A percentile compares a stretch with the other conserved stretches of the same genome.
These are phyloP conservation scores for Acleris cristana DNA, from an alignment of 2,888 invertebrate species.

Conservation along the genomic window DNA sequence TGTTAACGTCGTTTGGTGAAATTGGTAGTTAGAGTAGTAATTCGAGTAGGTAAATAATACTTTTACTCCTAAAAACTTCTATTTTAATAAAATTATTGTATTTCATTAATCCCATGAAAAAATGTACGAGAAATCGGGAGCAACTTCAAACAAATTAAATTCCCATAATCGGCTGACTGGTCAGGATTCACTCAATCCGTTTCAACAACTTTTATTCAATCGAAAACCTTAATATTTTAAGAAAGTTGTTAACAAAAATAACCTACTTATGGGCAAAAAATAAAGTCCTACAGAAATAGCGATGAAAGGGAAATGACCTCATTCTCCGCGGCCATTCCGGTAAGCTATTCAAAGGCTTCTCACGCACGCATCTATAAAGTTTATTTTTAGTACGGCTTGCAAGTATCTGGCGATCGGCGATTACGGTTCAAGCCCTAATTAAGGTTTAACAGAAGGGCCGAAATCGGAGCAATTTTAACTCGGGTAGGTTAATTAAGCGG, in stretches of 20 bases:
- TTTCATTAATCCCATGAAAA: too few species aligned
- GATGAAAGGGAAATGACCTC: constrained; percentile 77
- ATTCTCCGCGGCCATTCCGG: constrained; percentile 58
- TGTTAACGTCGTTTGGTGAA: too few species aligned
- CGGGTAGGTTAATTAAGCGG: constrained; percentile 58
- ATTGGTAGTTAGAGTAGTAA: too few species aligned
- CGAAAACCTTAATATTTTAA: neutral
- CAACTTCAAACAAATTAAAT: too few species aligned
- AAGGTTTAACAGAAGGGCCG: constrained; percentile 59
- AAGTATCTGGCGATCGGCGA: constrained; percentile 72
- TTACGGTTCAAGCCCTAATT: constrained; percentile 69
- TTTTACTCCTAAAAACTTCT: too few species aligned
- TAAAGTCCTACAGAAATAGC: constrained; percentile 67
- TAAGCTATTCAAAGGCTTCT: constrained; percentile 65
- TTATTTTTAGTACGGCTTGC: constrained; percentile 71
- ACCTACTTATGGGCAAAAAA: constrained; percentile 63
- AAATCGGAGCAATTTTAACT: constrained; percentile 61
- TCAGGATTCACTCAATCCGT: too few species aligned
- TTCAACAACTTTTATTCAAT: too few species aligned
- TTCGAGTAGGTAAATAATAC: too few species aligned
- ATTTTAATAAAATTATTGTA: too few species aligned
- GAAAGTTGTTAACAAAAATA: constrained; percentile 45
- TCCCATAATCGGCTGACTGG: too few species aligned
- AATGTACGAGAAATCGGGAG: too few species aligned
- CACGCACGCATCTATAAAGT: constrained; percentile 76